Base-by-base conservation (phyloP, 2,797 vertebrate species). In the Argya squamiceps region DNA sequence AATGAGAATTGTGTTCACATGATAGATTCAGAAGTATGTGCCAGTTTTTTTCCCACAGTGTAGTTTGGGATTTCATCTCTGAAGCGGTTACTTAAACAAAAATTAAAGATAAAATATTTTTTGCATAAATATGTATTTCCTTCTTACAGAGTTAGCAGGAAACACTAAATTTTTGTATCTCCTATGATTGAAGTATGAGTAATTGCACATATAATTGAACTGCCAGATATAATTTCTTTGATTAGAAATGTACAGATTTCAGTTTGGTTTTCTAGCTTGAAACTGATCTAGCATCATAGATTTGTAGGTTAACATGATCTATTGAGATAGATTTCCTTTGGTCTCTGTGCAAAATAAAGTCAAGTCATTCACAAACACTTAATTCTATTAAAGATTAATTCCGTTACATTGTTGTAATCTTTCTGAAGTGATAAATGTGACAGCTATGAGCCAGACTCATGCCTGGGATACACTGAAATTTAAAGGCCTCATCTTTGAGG, bases 151-250 rank as follows among this genome's bases (percentile, higher is more conserved):
- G 37, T 77, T 92, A 85, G 50, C 52, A 75, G 64, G 71, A 96
- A 97, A 88, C 36, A 84, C 63, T 81, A 85, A 87, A 75, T 65
- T 95, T 84, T 93, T 89, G 29, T 82, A 62, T 68, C 91, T 90
- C 14, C 29, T 84, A 64, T 96, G 93, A 93, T 53, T 96, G 91
- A 96, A 96, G 82, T 92, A 94, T 94, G 84, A 88, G 94, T 95
- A 96, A 96, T 96, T 96, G 79, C 84, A 95, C 74, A 90, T 93
- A 90, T 96, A 97, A 97, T 96, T 96, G 95, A 94, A 95, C 84
- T 97, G 91, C 84, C 92, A 97, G 89, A 94, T 96, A 96, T 86
- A 91, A 94, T 96, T 93, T 88, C 60, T 97, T 87, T 94, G 87
- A 95, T 94, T 93, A 95, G 77, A 46, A 95, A 96, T 46, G 34